Percentiles rank a stretch among this genome's conserved stretches.
These are phyloP conservation scores for Tachypleus tridentatus DNA, from an alignment of 1,140 invertebrate genomes.

Conservation along the genomic window DNA sequence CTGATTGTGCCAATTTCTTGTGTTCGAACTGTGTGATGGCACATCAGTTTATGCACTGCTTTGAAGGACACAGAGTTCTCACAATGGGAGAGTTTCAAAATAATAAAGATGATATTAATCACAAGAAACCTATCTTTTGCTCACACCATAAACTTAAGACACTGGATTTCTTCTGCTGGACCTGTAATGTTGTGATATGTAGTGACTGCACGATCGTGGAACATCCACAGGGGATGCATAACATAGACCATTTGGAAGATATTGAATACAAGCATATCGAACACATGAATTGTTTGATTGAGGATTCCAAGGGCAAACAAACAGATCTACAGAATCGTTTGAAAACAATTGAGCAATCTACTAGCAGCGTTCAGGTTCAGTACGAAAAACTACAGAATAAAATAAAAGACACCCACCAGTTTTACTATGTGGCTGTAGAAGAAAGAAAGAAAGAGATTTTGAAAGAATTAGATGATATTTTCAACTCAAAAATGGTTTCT, in stretches of 20 bases:
- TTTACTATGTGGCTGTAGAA: slow-evolving; percentile 87
- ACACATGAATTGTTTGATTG: slow-evolving; percentile 59
- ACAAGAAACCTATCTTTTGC: slow-evolving; percentile 64
- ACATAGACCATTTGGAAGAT: slow-evolving; percentile 72
- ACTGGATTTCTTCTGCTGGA: slow-evolving; percentile 81
- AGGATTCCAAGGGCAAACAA: slow-evolving; percentile 69
- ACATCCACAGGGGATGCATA: slow-evolving; percentile 78
- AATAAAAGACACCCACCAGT: slow-evolving; percentile 86
- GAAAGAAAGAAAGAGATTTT: slow-evolving; percentile 85
- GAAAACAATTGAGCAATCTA: slow-evolving; percentile 71
- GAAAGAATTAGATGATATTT: slow-evolving; percentile 87
- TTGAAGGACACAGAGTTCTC: slow-evolving; percentile 90
- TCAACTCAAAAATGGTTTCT: slow-evolving; percentile 76
- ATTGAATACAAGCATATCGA: slow-evolving; percentile 71
- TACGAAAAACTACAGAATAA: slow-evolving; percentile 90
- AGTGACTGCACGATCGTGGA: slow-evolving; percentile 84
- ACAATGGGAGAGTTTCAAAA: slow-evolving; percentile 69
- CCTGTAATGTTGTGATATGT: slow-evolving; percentile 78
- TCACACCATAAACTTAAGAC: slow-evolving; percentile 71
- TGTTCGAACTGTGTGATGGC: slow-evolving; percentile 95
- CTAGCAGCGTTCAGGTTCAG: slow-evolving; percentile 69
- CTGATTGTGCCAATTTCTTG: slow-evolving; percentile 87
- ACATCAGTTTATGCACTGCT: slow-evolving; percentile 97
- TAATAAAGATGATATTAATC: slow-evolving; percentile 14
- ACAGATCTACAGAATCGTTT: slow-evolving; percentile 66